Percentiles rank a stretch among this genome's conserved stretches.
phyloP scores from a whole-genome alignment of 37 sponge, comb jelly and placozoan species.

The Agelas oroides region DNA sequence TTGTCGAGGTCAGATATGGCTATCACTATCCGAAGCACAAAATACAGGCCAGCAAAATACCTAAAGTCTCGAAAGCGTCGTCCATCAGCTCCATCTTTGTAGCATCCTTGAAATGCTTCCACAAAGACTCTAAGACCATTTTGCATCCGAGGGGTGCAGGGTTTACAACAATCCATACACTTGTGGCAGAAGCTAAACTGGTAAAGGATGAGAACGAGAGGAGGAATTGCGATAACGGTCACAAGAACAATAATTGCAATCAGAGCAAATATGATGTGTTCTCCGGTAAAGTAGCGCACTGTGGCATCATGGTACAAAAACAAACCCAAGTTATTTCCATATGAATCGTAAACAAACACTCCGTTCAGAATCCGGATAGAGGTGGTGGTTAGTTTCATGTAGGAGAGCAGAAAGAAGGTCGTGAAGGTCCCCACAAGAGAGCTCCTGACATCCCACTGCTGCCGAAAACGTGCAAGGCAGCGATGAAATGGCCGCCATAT shows the following conservation, averaged over 20 bases:
- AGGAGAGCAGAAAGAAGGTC: background rate
- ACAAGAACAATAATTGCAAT: background rate
- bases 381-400: background rate
- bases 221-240: background rate
- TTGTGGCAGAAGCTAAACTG: background rate
- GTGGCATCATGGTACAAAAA: background rate
- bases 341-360: background rate
- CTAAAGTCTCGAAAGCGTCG: background rate
- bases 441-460: background rate
- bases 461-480: background rate
- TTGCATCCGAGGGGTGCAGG: background rate
- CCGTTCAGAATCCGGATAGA: background rate
- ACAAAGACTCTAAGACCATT: background rate
- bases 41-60: constrained; percentile 4
- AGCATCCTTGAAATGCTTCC: constrained; percentile 5
- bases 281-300: background rate
- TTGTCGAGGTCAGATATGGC: too few relatives aligned
- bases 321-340: background rate
- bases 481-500: background rate
- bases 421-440: background rate
- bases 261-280: background rate
- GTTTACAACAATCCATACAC: background rate
- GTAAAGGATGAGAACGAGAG: background rate
- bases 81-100: constrained; percentile 4
- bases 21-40: background rate